phyloP scores from a whole-genome alignment of 2,113 vertebrate species.

The Rana temporaria region DNA sequence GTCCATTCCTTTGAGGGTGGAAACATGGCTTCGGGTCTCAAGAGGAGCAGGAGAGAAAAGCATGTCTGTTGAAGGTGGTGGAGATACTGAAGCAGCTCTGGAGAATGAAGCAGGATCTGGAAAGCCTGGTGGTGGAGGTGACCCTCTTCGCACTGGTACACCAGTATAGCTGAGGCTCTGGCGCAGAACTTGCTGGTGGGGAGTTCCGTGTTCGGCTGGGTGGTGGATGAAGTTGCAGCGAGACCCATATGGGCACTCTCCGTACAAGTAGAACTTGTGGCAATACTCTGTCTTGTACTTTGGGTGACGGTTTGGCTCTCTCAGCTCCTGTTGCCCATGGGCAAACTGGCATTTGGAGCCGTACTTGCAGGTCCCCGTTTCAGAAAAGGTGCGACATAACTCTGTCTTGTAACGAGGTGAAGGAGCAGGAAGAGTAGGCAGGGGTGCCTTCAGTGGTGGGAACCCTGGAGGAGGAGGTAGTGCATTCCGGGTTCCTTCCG shows the following conservation, averaged over 20 bases:
- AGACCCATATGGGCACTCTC: constrained; percentile 87
- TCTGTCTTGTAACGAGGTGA: constrained; percentile 93
- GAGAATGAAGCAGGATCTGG: constrained; percentile 75
- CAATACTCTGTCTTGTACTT: constrained; percentile 92
- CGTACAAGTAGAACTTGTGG: constrained; percentile 90
- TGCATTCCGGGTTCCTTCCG: constrained; percentile 69
- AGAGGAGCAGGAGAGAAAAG: constrained; percentile 74
- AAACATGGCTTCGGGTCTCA: constrained; percentile 73
- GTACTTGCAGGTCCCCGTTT: constrained; percentile 88
- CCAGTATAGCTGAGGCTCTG: constrained; percentile 88
- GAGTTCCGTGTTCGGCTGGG: constrained; percentile 65
- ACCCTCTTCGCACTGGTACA: constrained; percentile 70
- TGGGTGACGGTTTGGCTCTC: constrained; percentile 84
- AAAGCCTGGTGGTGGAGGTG: constrained; percentile 71
- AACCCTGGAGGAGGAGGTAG: constrained; percentile 78
- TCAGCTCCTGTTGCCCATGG: constrained; percentile 82
- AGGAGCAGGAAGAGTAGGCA: constrained; percentile 72
- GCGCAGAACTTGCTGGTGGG: constrained; percentile 67
- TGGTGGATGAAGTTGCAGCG: constrained; percentile 90
- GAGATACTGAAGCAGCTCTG: constrained; percentile 80
- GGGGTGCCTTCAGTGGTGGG: constrained; percentile 71
- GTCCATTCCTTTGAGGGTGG: constrained; percentile 58
- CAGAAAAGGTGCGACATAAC: constrained; percentile 89
- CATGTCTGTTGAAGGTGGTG: constrained; percentile 75
- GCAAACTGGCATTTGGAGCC: constrained; percentile 90